Percentiles rank a stretch among this genome's conserved stretches.
These are phyloP conservation scores for Mus minutoides DNA, from an alignment of 2,797 vertebrate species.

Conservation along the genomic window DNA sequence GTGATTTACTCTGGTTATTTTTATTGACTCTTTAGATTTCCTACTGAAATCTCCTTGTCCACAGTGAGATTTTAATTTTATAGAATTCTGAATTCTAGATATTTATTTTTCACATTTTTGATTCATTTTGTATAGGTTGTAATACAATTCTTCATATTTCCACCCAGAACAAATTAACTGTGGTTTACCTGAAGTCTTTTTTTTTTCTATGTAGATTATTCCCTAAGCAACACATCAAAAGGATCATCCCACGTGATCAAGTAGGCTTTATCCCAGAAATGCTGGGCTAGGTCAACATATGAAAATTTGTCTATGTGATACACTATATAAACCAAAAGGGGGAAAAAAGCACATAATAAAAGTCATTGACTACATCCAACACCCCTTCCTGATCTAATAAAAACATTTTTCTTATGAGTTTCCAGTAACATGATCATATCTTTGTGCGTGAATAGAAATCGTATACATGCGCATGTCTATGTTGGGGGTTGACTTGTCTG, in stretches of 20 bases:
- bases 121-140: neutral
- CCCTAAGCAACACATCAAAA: neutral
- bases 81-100: slow-evolving; percentile 52
- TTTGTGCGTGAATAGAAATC: neutral
- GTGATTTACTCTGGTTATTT: slow-evolving; percentile 11
- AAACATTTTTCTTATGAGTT: neutral
- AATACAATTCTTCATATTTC: slow-evolving; percentile 48
- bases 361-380: neutral
- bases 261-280: neutral
- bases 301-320: neutral
- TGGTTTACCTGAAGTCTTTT: neutral
- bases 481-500: neutral
- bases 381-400: neutral
- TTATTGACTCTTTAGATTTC: slow-evolving; percentile 34
- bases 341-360: neutral
- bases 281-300: neutral
- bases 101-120: neutral
- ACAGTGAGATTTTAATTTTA: slow-evolving; percentile 44
- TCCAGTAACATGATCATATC: neutral
- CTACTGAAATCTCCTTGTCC: neutral
- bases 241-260: neutral
- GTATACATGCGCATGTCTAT: neutral
- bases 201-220: slow-evolving; percentile 17
- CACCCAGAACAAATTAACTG: slow-evolving; percentile 8
- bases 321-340: neutral